Evolutionary conservation across 1,140 invertebrate species (phyloP), one percentile per base, ranked within the genome.

Genomic region (Melitaea cinxia): DNA sequence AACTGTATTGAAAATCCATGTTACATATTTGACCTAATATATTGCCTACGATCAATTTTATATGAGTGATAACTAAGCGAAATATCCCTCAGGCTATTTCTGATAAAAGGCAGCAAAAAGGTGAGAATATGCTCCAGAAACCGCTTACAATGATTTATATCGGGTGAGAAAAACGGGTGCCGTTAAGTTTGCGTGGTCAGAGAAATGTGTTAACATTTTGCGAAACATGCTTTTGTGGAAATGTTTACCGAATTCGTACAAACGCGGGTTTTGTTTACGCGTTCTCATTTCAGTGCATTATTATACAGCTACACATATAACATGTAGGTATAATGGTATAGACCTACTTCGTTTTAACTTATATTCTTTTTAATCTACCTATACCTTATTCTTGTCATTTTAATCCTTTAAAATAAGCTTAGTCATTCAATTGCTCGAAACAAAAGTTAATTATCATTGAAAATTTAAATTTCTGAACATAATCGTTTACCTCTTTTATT

Each of bases 91-190:
- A 15, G 42, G 17, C 59, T 54, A 35, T 52, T 57, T 65, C 68
- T 62, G 69, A 72, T 61, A n/a, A n/a, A 49, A 45, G 35, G 61
- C 47, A 68, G 73, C 69, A 77, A 78, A 81, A 83, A 77, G 68
- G 78, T 78, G 79, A 85, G 83, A 82, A 82, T 75, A 68, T 72
- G 74, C 59, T 61, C 70, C 60, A 58, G 68, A 71, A 85, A 68
- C 64, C 63, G 74, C 75, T 85, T 83, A 83, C 70, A 75, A 83
- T 88, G 83, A 88, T 88, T 85, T 85, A 88, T 85, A 77, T 72
- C 65, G 61, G 55, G 49, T 42, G 60, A 69, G 72, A 80, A 82
- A 66, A 70, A 70, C 63, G 55, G 64, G 58, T 49, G 56, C 19
- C 42, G 21, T 47, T 56, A 62, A 65, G 66, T 72, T 72, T 70